phyloP scores from a whole-genome alignment of 2,797 vertebrate species.

The Cyprinella venusta region DNA sequence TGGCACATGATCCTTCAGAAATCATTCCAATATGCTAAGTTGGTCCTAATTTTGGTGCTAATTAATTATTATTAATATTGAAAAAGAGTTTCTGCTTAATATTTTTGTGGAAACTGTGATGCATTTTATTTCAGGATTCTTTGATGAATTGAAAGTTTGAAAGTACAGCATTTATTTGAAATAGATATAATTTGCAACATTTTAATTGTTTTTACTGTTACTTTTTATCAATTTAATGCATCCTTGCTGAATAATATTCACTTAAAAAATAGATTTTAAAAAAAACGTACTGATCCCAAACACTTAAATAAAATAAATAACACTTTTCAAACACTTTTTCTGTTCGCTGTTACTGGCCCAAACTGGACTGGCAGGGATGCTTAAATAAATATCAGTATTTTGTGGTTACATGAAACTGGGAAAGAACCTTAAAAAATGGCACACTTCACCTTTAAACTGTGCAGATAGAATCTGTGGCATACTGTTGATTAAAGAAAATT shows the following conservation, averaged over 20 bases:
- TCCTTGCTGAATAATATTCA: background rate
- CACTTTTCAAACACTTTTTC: background rate
- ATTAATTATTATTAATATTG: background rate
- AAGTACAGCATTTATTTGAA: background rate
- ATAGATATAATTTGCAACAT: no score
- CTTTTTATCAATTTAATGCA: background rate
- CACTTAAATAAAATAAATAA: background rate
- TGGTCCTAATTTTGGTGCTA: background rate
- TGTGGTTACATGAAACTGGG: background rate
- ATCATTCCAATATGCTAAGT: background rate
- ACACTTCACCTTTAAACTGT: constrained; percentile 11
- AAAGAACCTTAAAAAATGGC: background rate
- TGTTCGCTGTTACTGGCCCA: background rate
- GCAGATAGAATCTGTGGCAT: constrained; percentile 11
- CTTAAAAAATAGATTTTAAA: background rate
- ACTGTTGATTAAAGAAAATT: background rate
- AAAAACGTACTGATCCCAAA: background rate
- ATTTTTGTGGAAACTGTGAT: background rate
- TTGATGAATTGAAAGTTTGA: background rate
- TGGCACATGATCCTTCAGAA: background rate
- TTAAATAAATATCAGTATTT: background rate
- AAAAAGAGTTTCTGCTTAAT: background rate
- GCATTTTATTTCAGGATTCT: background rate
- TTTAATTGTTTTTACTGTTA: background rate
- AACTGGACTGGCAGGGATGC: background rate